Conservation (phyloP, 2,797 vertebrate species). For the Danio choprae region DNA sequence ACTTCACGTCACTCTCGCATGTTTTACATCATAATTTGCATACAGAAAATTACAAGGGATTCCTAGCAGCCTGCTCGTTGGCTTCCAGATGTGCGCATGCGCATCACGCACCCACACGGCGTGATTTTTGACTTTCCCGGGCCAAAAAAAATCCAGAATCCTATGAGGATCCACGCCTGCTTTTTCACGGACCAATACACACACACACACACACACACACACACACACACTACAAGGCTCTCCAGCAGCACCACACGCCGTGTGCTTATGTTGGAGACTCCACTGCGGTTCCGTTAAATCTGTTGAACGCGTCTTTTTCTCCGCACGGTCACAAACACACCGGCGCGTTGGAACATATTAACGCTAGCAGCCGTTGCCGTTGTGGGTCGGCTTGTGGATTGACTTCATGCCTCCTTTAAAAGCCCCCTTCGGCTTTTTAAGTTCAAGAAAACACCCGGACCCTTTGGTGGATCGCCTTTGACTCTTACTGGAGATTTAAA, state of each 20-base stretch:
- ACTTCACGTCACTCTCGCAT: neutral
- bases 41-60: neutral
- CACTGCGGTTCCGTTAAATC: slow-evolving; percentile 47
- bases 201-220: slow-evolving; percentile 19
- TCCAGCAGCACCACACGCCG: slow-evolving; percentile 41
- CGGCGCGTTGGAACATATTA: neutral
- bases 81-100: slow-evolving; percentile 32
- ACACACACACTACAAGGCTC: slow-evolving; percentile 40
- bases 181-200: slow-evolving; percentile 32
- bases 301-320: slow-evolving; percentile 31
- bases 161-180: slow-evolving; percentile 46
- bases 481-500: slow-evolving; percentile 42
- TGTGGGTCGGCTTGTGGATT: slow-evolving; percentile 37
- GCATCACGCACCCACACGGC: slow-evolving; percentile 9
- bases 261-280: slow-evolving; percentile 21
- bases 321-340: neutral
- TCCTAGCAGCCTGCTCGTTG: no score
- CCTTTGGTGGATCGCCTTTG: slow-evolving; percentile 6
- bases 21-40: neutral
- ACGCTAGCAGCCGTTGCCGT: neutral
- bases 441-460: slow-evolving; percentile 54
- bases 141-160: slow-evolving; percentile 42
- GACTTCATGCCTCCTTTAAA: slow-evolving; percentile 47
- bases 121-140: slow-evolving; percentile 43
- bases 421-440: slow-evolving; percentile 42